Evolutionary conservation across 1,140 invertebrate genomes (phyloP), one percentile per base, ranked within the genome.

Genomic region (Bombus confusus): DNA sequence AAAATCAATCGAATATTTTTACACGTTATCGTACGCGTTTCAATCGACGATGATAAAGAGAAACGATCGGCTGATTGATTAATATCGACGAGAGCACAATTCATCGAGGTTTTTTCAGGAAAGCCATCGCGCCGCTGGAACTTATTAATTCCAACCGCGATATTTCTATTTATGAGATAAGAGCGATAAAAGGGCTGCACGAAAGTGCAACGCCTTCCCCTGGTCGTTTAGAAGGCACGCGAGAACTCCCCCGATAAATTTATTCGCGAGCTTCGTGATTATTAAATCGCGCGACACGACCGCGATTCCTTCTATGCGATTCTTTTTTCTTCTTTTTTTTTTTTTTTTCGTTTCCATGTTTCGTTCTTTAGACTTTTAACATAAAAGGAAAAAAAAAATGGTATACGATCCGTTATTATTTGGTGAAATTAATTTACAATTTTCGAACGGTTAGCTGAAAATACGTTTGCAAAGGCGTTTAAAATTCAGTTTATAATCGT

Each of bases 91-190:
- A 22, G 22, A 52, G 47, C 6, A 52, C 18, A 13, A n/a, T 62
- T 62, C 28, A 12, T n/a, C 59, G 28, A 62, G 28, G 3, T 13
- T 12, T 62, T 62, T 62, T 28, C 18, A 22, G 47, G 18, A 28
- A 28, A 59, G 28, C 25, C 57, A 28, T 59, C 28, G 59, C 59
- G 8, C 25, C 25, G 57, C 0, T 66, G 37, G 8, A 62, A 31
- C 39, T 68, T 68, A 68, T 52, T 79, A 66, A 68, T 68, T 68
- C 34, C 25, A 37, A 31, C 25, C 25, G 62, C 62, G 77, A 66
- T 68, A 37, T 47, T 68, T 79, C 77, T 79, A 79, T 66, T 79
- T 47, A 47, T 10, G 62, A 68, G 77, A 79, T 79, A 79, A 68
- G 62, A 68, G 43, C 62, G 77, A 79, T 79, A 79, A 79, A 78